Conservation (phyloP, 2,113 vertebrate species). For the Zosterops pallidus region DNA sequence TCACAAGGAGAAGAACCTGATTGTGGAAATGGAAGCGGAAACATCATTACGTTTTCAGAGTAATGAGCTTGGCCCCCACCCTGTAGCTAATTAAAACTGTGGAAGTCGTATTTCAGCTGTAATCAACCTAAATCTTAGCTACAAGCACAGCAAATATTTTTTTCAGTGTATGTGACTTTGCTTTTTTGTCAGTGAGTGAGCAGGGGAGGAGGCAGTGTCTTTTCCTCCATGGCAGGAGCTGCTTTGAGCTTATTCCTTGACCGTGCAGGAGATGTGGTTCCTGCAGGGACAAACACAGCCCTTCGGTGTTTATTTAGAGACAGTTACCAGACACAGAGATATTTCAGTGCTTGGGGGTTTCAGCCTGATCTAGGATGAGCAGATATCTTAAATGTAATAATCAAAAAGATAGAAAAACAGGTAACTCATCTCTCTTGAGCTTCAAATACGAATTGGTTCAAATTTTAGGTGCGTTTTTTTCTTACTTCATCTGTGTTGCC, state of each 20-base stretch:
- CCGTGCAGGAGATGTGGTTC: background rate
- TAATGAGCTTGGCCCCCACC: conserved; percentile 20
- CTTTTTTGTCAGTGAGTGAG: background rate
- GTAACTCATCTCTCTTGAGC: background rate
- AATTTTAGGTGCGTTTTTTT: background rate
- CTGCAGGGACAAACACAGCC: background rate
- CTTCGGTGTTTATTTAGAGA: background rate
- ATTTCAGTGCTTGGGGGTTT: background rate
- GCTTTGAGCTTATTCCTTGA: background rate
- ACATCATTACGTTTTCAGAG: background rate
- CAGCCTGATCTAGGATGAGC: background rate
- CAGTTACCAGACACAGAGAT: background rate
- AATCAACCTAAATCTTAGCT: conserved; percentile 49
- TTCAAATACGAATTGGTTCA: background rate
- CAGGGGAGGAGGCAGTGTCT: background rate
- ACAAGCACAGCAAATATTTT: background rate
- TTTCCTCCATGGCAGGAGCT: background rate
- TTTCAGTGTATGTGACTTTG: background rate
- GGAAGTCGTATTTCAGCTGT: conserved; percentile 26
- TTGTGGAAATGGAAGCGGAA: conserved; percentile 16
- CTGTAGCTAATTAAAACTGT: conserved; percentile 32
- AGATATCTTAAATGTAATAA: background rate
- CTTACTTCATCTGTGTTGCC: background rate
- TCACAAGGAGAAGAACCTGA: background rate
- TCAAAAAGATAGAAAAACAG: background rate